Conservation (phyloP, 2,888 invertebrate genomes). For the Tanytarsus gracilentus region DNA sequence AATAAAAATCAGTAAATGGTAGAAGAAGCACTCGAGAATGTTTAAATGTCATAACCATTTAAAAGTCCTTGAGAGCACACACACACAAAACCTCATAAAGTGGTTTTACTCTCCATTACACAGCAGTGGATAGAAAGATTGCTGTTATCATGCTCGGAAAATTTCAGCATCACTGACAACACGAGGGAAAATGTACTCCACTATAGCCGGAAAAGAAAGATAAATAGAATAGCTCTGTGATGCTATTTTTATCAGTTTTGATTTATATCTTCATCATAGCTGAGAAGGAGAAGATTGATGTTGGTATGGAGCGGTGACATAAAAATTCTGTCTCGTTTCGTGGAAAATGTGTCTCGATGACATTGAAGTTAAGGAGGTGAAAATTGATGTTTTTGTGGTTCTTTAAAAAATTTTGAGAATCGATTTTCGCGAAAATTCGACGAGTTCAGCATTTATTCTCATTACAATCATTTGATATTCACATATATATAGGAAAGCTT, state of each 20-base stretch:
- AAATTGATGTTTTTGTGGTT: slow-evolving; percentile 11
- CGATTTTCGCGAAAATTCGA: slow-evolving; percentile 18
- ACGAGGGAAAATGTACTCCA: not conserved
- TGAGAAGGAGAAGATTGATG: slow-evolving; percentile 19
- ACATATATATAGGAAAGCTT: too few species aligned
- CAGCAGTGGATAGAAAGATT: slow-evolving; percentile 5
- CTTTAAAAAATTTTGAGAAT: slow-evolving; percentile 12
- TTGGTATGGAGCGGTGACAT: not conserved
- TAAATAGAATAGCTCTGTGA: slow-evolving; percentile 14
- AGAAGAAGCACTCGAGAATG: slow-evolving; percentile 9
- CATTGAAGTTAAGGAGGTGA: too few species aligned
- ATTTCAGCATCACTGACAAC: slow-evolving; percentile 3
- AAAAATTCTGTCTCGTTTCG: not conserved
- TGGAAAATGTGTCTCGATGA: too few species aligned
- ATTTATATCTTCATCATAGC: slow-evolving; percentile 20
- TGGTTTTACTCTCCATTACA: slow-evolving; percentile 28
- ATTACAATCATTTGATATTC: too few species aligned
- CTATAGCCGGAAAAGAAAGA: not conserved
- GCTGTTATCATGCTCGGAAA: not conserved
- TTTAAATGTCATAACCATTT: slow-evolving; percentile 27
- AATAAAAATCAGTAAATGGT: not conserved
- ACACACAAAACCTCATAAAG: slow-evolving; percentile 19
- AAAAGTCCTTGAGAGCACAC: slow-evolving; percentile 15
- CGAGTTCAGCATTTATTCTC: slow-evolving; percentile 12
- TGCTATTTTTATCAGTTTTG: slow-evolving; percentile 28